Base-by-base conservation (phyloP, 2,797 vertebrate species). In the Pangasius macronema region DNA sequence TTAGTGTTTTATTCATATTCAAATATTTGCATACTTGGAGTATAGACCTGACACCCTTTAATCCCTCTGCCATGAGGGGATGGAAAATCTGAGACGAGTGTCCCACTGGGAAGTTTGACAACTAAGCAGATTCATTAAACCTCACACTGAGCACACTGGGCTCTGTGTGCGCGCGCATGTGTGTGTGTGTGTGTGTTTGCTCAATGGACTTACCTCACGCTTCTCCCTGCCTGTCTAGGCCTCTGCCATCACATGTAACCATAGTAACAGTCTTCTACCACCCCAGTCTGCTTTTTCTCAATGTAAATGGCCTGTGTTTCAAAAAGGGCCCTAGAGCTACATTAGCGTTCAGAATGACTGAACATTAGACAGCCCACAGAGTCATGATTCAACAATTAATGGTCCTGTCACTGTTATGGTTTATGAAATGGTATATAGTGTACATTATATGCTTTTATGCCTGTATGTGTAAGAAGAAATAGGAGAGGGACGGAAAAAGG, bases 211-310 rank as follows among this genome's bases (percentile, higher is more conserved):
- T 92, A 93, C 93, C 92, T 94, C 92, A 92, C 91, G 92, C 92
- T 94, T 92, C 92, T 93, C 93, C 92, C 91, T 93, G 90, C 89
- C 92, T 84, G 84, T 93, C 92, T 94, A 86, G 84, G 88, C 91
- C 90, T 92, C 88, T 86, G 84, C 91, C 90, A 95, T 94, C 91
- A 92, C 86, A 91, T 24, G 95, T 95, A 94, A 91, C 96, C 94
- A 96, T 95, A 93, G 95, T 94, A 95, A 96, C 96, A 90, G 90
- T 87, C 86, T 89, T 92, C 89, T 91, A 92, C 92, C 92, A 88
- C 85, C 89, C 91, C 90, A 92, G 88, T 85, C 88, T 93, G 86
- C 88, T 91, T 90, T 86, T 83, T 88, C 80, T 85, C 84, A 90
- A 87, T 91, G 85, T 88, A 85, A 90, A 89, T 90, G 90, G 89